These are phyloP conservation scores for Electrophaes corylata DNA, from an alignment of 2,888 invertebrate species.

Conservation along the genomic window DNA sequence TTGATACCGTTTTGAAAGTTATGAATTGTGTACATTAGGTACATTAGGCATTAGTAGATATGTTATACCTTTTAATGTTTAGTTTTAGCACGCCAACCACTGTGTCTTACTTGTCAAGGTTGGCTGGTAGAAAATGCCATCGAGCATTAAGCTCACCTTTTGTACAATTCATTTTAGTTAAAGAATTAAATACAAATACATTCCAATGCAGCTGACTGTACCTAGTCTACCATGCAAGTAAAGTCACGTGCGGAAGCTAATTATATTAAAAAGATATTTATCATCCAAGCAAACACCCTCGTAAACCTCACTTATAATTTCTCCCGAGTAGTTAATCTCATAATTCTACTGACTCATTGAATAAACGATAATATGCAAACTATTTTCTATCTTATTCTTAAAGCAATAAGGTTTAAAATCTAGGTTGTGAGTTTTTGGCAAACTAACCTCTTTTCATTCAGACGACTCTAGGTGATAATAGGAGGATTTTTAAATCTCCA, in stretches of 20 bases:
- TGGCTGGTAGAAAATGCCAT: too few species aligned
- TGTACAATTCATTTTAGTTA: too few species aligned
- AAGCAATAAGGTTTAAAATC: slow-evolving; percentile 2
- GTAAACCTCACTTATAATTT: slow-evolving; percentile 27
- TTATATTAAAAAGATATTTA: slow-evolving; percentile 4
- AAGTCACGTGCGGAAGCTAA: neutral
- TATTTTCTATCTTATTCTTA: slow-evolving; percentile 5
- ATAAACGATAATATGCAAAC: neutral
- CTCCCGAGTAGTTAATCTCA: slow-evolving; percentile 22
- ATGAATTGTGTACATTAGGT: too few species aligned
- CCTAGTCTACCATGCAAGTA: too few species aligned
- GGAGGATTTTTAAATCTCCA: slow-evolving; percentile 19
- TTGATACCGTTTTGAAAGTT: too few species aligned
- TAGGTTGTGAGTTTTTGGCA: slow-evolving; percentile 24
- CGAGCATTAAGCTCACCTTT: too few species aligned
- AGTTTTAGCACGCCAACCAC: too few species aligned
- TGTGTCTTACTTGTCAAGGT: too few species aligned
- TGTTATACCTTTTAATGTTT: too few species aligned
- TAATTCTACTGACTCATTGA: slow-evolving; percentile 27
- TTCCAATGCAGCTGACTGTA: too few species aligned
- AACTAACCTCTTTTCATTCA: slow-evolving; percentile 35
- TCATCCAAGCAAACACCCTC: slow-evolving; percentile 21
- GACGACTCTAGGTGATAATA: slow-evolving; percentile 25
- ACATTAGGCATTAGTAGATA: too few species aligned
- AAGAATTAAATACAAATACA: too few species aligned